Evolutionary conservation across 2,113 vertebrate genomes (phyloP).

Genomic region (Mustela nigripes): DNA sequence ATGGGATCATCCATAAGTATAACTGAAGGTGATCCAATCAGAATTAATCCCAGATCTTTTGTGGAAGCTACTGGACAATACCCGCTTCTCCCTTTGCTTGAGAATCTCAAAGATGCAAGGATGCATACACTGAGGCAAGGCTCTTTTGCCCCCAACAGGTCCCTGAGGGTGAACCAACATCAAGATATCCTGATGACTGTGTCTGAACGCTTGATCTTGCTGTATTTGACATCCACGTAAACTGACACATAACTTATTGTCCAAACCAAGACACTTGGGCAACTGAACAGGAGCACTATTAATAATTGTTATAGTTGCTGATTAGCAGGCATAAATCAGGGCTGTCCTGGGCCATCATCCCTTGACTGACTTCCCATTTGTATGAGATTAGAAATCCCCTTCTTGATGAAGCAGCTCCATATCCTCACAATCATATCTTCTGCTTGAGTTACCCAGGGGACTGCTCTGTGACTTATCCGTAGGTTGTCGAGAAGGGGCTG

Average conservation of each 20-base stretch:
- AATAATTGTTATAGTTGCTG: background rate
- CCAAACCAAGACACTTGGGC: background rate
- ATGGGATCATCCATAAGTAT: background rate
- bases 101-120: background rate
- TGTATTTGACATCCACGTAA: background rate
- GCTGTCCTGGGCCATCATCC: background rate
- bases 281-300: background rate
- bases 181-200: background rate
- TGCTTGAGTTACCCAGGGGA: background rate
- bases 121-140: too few species aligned
- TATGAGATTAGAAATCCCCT: background rate
- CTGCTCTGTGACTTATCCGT: background rate
- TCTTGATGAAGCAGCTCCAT: background rate
- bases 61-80: background rate
- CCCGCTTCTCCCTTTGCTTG: background rate
- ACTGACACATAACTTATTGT: background rate
- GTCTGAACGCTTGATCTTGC: rapidly evolving
- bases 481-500: background rate
- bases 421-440: background rate
- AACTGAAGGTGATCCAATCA: background rate
- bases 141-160: rapidly evolving
- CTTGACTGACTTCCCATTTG: background rate
- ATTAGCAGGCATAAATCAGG: background rate
- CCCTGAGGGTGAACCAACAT: background rate
- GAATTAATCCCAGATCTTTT: background rate